Conservation (phyloP, 2,888 invertebrate genomes). For the Petrolisthes manimaculis region DNA sequence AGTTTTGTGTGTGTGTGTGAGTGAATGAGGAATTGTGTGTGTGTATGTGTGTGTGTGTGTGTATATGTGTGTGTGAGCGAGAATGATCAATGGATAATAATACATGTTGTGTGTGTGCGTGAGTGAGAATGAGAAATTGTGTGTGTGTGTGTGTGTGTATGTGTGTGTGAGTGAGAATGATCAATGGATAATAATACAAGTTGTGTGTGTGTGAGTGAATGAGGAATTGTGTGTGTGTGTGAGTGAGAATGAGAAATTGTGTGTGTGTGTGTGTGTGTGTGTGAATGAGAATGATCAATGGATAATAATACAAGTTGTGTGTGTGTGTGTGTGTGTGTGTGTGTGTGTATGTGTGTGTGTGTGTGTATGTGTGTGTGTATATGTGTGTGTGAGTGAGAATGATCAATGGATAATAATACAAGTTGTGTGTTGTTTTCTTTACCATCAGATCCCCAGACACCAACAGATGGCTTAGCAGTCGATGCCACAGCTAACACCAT, state of each 20-base stretch:
- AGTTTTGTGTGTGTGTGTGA: no score
- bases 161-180: neutral
- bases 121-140: neutral
- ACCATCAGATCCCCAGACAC: slow-evolving; percentile 19
- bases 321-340: no score
- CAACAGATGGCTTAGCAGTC: slow-evolving; percentile 2
- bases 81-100: no score
- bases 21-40: no score
- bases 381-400: no score
- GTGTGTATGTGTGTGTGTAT: no score
- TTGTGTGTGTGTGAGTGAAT: slow-evolving; percentile 2
- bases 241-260: neutral
- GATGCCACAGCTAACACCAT: slow-evolving; percentile 35
- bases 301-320: no score
- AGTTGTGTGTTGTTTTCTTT: neutral
- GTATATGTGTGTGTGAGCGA: neutral
- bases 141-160: neutral
- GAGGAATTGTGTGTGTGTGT: neutral
- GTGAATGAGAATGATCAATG: no score
- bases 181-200: no score
- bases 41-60: neutral
- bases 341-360: no score
- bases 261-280: neutral
- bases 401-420: neutral
- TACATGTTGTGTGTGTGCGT: no score